These are phyloP conservation scores for Mythimna albipuncta DNA, from an alignment of 2,888 invertebrate species.

Conservation along the genomic window DNA sequence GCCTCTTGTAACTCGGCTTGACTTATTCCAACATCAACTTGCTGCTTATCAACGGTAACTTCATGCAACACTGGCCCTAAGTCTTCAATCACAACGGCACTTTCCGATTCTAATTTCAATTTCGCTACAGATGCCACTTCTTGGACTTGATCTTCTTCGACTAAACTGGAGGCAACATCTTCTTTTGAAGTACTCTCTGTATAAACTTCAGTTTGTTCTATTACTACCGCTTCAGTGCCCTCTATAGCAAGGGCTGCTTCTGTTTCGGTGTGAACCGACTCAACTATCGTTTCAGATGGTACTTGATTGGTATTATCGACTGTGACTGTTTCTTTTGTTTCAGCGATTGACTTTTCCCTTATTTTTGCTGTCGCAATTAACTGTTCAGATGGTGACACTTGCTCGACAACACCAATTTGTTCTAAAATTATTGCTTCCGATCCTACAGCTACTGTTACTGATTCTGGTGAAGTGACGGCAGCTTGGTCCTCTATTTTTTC, in stretches of 20 bases:
- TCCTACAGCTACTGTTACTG: conserved; percentile 24
- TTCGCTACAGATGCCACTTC: conserved; percentile 18
- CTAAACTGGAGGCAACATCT: conserved; percentile 9
- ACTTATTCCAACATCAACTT: conserved; percentile 12
- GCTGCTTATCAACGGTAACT: conserved; percentile 23
- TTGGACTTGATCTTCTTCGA: conserved; percentile 8
- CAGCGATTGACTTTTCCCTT: conserved; percentile 38
- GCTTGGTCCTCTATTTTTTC: conserved; percentile 28
- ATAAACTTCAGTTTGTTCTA: conserved; percentile 31
- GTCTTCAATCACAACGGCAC: conserved; percentile 37
- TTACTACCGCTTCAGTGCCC: conserved; percentile 19
- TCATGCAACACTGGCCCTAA: conserved; percentile 34
- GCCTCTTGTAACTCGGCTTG: conserved; percentile 29
- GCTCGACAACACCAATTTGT: conserved; percentile 35
- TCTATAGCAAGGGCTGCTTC: conserved; percentile 25
- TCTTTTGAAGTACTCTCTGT: conserved; percentile 22
- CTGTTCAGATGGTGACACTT: conserved; percentile 19
- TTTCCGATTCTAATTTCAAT: conserved; percentile 35
- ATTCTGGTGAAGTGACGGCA: conserved; percentile 28
- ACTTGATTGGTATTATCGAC: conserved; percentile 17
- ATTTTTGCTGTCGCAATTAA: conserved; percentile 36
- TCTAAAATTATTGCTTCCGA: conserved; percentile 45
- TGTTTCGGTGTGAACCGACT: not conserved
- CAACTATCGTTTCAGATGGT: not conserved
- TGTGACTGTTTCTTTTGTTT: conserved; percentile 30